Base-by-base conservation (phyloP, 2,113 vertebrate species). In the Euleptes europaea region DNA sequence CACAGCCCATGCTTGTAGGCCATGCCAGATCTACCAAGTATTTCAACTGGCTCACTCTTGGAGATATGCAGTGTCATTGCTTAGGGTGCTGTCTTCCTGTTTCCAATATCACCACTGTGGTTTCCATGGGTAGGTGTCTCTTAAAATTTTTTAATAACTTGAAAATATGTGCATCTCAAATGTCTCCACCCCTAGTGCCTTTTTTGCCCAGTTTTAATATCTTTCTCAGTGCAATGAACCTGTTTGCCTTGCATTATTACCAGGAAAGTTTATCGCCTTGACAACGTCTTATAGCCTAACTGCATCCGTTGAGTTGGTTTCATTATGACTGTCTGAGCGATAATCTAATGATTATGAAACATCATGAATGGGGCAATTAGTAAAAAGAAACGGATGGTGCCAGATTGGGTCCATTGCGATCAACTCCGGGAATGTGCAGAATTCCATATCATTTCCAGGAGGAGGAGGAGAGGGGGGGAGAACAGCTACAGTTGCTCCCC, bases 341-440 rank as follows among this genome's bases (percentile, higher is more conserved):
- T 57, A 88, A 31, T 87, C 4, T 92, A 92, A 91, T 93, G 84
- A 88, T 93, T 94, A 88, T 88, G 73, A 88, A 94, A 95, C 85
- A 90, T 94, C 87, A 82, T 90, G 84, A 85, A 85, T 88, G 19
- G 73, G 57, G 88, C 91, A 88, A 92, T 95, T 91, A 94, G 89
- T 94, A 93, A 94, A 93, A 92, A 88, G 91, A 84, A 95, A 93
- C 90, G 88, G 89, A 93, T 92, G 84, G 72, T 77, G 90, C 82
- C 90, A 57, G 84, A 86, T 92, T 85, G 80, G 60, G 83, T 73
- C 92, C 82, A 35, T 89, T 88, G 84, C 75, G 84, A 90, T 93
- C 87, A 84, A 51, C 85, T 88, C 80, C 31, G 78, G 86, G 92
- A 92, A 92, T 90, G 93, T 79, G 88, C 91, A 65, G 33, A 28